Percentiles rank a stretch among this genome's conserved stretches.
These are phyloP conservation scores for Fabriciana adippe DNA, from an alignment of 2,888 invertebrate genomes.

Conservation along the genomic window DNA sequence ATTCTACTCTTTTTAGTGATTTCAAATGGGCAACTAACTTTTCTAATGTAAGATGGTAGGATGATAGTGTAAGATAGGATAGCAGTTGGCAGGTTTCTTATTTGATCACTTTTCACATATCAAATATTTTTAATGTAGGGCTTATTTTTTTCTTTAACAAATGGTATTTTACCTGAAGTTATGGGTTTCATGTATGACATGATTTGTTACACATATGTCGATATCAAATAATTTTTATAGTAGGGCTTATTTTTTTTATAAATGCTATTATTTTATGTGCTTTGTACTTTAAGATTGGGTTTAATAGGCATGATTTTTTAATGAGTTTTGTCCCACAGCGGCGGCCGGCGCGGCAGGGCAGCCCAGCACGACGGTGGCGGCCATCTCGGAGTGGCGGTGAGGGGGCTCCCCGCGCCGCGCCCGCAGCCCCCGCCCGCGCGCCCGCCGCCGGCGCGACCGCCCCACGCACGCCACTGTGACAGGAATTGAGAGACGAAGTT, in stretches of 20 bases:
- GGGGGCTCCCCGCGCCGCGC: slow-evolving; percentile 62
- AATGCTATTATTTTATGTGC: too few species aligned
- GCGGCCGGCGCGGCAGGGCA: slow-evolving; percentile 72
- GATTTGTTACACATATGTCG: too few species aligned
- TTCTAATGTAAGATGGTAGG: neutral
- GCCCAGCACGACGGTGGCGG: slow-evolving; percentile 82
- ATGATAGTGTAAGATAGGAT: neutral
- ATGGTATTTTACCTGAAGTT: too few species aligned
- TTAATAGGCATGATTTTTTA: neutral
- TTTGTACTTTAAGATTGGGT: too few species aligned
- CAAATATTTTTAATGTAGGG: too few species aligned
- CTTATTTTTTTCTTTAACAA: too few species aligned
- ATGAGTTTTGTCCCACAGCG: slow-evolving; percentile 3
- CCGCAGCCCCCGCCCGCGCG: slow-evolving; percentile 38
- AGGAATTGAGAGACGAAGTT: slow-evolving; percentile 22
- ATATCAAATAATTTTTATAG: too few species aligned
- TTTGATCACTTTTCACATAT: too few species aligned
- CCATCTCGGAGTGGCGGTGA: slow-evolving; percentile 83
- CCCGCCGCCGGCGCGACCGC: slow-evolving; percentile 27
- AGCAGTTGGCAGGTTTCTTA: slow-evolving; percentile 17
- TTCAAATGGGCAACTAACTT: slow-evolving; percentile 6
- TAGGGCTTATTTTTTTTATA: too few species aligned
- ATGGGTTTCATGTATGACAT: too few species aligned
- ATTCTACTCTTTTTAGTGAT: neutral
- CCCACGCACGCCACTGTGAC: slow-evolving; percentile 7